phyloP scores from a whole-genome alignment of 2,888 invertebrate species.

The Carterocephalus palaemon region DNA sequence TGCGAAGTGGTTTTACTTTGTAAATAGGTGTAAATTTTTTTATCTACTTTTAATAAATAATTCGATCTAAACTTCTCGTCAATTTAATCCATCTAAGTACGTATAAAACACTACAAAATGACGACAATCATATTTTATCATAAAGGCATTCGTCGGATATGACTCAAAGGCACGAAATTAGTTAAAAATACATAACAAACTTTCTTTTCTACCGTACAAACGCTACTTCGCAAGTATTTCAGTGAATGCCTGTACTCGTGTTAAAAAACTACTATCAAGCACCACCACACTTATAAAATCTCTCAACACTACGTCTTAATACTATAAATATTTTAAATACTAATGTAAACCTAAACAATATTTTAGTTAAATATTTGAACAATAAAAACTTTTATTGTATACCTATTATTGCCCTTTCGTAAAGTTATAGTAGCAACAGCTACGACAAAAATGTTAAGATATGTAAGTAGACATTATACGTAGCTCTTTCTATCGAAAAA shows the following conservation, averaged over 20 bases:
- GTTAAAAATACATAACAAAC: constrained; percentile 46
- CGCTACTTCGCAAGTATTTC: constrained; percentile 46
- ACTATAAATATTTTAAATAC: constrained; percentile 47
- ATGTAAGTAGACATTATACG: constrained; percentile 30
- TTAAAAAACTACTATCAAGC: constrained; percentile 51
- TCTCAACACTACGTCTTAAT: constrained; percentile 59
- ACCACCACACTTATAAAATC: constrained; percentile 53
- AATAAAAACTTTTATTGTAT: constrained; percentile 61
- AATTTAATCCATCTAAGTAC: constrained; percentile 53
- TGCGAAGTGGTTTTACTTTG: constrained; percentile 9
- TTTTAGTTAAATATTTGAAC: constrained; percentile 63
- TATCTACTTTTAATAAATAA: constrained; percentile 39
- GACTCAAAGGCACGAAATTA: constrained; percentile 73
- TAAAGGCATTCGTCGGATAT: constrained; percentile 74
- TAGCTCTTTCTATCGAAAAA: constrained; percentile 33
- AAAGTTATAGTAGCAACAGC: constrained; percentile 44
- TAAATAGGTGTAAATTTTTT: constrained; percentile 19
- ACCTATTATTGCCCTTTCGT: constrained; percentile 74
- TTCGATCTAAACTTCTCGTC: constrained; percentile 48
- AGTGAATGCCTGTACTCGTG: constrained; percentile 32
- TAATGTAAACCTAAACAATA: constrained; percentile 51
- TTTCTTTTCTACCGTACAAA: constrained; percentile 42
- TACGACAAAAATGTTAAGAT: constrained; percentile 34
- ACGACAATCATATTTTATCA: constrained; percentile 40
- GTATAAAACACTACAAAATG: constrained; percentile 67